Evolutionary conservation across 2,113 vertebrate genomes (phyloP).

Genomic region (Sinocyclocheilus grahami): DNA sequence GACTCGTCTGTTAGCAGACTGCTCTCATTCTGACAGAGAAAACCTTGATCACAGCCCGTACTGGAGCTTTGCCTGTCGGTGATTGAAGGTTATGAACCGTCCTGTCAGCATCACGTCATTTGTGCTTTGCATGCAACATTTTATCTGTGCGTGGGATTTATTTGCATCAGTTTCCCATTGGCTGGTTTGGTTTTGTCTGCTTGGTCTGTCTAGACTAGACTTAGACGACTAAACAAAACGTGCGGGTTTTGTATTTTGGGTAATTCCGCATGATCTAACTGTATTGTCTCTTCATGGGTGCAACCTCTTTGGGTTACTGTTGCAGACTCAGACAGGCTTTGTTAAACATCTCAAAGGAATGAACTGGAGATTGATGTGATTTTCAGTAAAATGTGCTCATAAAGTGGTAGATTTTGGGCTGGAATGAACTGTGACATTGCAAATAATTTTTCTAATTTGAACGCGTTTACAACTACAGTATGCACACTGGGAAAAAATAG

Average conservation of each 20-base stretch:
- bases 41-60: background rate
- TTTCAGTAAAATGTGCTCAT: background rate
- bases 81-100: slow-evolving; percentile 41
- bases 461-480: no score
- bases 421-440: slow-evolving; percentile 36
- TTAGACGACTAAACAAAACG: background rate
- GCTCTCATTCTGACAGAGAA: slow-evolving; percentile 32
- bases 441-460: background rate
- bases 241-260: background rate
- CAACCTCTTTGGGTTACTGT: background rate
- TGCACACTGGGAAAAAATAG: no score
- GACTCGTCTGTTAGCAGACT: slow-evolving; percentile 42
- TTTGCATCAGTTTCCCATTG: background rate
- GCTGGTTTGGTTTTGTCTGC: background rate
- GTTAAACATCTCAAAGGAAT: background rate
- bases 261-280: no score
- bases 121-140: background rate
- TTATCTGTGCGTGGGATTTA: background rate
- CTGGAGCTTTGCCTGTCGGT: slow-evolving; percentile 40
- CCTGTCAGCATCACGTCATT: slow-evolving; percentile 51
- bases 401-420: background rate
- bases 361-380: background rate
- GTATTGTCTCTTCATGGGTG: no score
- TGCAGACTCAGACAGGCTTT: background rate
- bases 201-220: slow-evolving; percentile 5